phyloP scores from a whole-genome alignment of 2,888 invertebrate genomes.

The Colostygia pectinataria region DNA sequence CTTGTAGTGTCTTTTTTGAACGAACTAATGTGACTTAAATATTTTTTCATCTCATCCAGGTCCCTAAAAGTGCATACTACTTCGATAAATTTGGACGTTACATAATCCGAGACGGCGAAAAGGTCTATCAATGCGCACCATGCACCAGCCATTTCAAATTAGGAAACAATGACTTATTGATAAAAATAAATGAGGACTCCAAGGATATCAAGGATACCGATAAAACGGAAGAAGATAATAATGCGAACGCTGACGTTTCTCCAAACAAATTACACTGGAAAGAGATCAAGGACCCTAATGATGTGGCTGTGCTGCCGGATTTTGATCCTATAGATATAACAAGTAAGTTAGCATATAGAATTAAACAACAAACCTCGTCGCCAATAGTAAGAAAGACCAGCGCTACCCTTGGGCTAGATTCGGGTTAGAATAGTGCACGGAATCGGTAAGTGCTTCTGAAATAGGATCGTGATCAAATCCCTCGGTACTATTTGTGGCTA shows the following conservation, averaged over 20 bases:
- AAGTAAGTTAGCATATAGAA: conserved; percentile 42
- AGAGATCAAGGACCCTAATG: conserved; percentile 42
- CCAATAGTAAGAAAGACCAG: conserved; percentile 2
- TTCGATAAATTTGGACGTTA: conserved; percentile 61
- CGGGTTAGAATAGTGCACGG: no score
- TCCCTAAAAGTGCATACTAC: conserved; percentile 42
- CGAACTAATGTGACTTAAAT: neutral
- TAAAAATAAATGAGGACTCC: conserved; percentile 41
- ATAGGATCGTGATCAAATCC: no score
- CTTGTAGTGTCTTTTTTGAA: neutral
- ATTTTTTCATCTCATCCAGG: neutral
- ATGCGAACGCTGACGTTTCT: neutral
- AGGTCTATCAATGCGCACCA: conserved; percentile 54
- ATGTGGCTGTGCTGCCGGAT: conserved; percentile 46
- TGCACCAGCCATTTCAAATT: conserved; percentile 60
- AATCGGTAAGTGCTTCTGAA: no score
- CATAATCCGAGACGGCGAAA: conserved; percentile 42
- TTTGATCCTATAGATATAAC: conserved; percentile 46
- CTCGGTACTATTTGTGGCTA: no score
- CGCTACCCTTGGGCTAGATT: no score
- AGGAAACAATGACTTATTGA: conserved; percentile 42
- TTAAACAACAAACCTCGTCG: conserved; percentile 11
- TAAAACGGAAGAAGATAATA: neutral
- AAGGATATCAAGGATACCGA: conserved; percentile 19
- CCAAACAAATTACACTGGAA: conserved; percentile 37